Conservation (phyloP, 2,888 invertebrate genomes). For the Scaptomyza flava region DNA sequence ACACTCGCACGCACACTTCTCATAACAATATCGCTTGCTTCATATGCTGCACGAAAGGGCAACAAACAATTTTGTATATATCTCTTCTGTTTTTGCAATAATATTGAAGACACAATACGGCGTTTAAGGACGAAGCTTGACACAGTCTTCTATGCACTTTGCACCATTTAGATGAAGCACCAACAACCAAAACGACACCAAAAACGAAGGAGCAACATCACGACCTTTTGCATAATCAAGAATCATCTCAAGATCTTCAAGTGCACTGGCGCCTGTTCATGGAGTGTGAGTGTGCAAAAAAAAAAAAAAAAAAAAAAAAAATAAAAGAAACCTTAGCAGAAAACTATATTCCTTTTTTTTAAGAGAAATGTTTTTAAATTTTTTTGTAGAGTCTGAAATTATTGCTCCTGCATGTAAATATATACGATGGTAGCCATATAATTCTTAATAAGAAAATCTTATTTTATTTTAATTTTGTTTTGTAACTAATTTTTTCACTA, state of each 20-base stretch:
- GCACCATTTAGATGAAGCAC: constrained; percentile 40
- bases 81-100: constrained; percentile 51
- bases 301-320: neutral
- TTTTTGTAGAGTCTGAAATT: constrained; percentile 13
- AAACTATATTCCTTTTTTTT: neutral
- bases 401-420: constrained; percentile 48
- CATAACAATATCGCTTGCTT: constrained; percentile 15
- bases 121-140: constrained; percentile 53
- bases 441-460: neutral
- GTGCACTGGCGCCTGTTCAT: constrained; percentile 78
- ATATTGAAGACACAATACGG: constrained; percentile 44
- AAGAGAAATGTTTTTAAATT: constrained; percentile 7
- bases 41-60: constrained; percentile 26
- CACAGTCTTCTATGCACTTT: constrained; percentile 37
- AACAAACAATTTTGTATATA: constrained; percentile 47
- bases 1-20: constrained; percentile 10
- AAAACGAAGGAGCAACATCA: constrained; percentile 25
- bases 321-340: neutral
- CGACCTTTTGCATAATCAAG: constrained; percentile 24
- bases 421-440: neutral
- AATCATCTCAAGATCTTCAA: constrained; percentile 29
- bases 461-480: neutral
- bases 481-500: neutral
- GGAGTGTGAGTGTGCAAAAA: constrained; percentile 78
- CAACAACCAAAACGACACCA: constrained; percentile 9